Evolutionary conservation across 2,888 invertebrate species (phyloP).

Genomic region (Thecophora atra): DNA sequence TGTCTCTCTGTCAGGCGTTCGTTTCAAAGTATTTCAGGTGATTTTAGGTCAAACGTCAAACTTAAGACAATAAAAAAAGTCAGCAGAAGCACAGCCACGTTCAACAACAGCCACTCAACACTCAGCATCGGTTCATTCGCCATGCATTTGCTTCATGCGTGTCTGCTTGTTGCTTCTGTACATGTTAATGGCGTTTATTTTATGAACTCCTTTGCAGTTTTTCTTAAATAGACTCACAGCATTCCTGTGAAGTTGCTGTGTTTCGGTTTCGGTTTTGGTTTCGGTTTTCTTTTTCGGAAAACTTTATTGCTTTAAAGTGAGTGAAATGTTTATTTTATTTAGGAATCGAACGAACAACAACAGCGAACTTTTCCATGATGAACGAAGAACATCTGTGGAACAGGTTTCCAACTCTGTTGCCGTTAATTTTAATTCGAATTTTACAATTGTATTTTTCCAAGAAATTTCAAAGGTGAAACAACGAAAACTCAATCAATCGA

Average conservation of each 20-base stretch:
- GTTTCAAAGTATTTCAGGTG: constrained; percentile 51
- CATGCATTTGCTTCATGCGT: constrained; percentile 4
- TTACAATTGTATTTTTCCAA: neutral
- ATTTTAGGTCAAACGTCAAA: constrained; percentile 54
- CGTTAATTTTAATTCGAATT: neutral
- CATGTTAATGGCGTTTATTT: constrained; percentile 20
- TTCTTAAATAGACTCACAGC: constrained; percentile 24
- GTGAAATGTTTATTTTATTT: constrained; percentile 32
- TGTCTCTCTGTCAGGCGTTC: constrained; percentile 20
- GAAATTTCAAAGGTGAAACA: neutral
- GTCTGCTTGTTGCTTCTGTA: neutral
- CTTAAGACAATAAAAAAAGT: constrained; percentile 37
- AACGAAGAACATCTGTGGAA: constrained; percentile 24
- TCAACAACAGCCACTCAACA: constrained; percentile 1
- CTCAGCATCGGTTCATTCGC: constrained; percentile 12
- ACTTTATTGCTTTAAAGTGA: constrained; percentile 14
- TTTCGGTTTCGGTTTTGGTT: too few species aligned
- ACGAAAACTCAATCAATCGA: too few species aligned
- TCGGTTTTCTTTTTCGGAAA: neutral
- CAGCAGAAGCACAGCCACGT: constrained; percentile 24
- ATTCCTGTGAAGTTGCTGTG: neutral
- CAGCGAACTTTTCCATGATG: neutral
- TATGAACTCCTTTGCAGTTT: constrained; percentile 22
- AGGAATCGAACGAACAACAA: neutral
- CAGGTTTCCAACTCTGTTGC: constrained; percentile 12